Percentiles rank a stretch among this genome's conserved stretches.
Conservation (phyloP, 1,140 invertebrate genomes). For the Sipha flava region DNA sequence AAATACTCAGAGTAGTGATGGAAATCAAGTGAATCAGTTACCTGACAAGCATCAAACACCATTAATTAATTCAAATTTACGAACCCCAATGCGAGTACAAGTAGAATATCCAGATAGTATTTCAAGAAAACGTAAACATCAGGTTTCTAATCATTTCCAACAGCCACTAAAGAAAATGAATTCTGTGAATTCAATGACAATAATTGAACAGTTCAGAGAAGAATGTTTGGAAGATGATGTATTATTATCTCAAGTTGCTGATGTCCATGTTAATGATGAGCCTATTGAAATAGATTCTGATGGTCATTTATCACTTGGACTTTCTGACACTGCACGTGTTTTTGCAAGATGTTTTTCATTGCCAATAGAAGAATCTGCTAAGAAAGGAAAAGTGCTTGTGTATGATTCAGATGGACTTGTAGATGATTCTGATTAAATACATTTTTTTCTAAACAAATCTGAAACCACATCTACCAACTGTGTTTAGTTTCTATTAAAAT, state of each 20-base stretch:
- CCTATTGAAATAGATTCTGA: background rate
- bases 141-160: background rate
- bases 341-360: conserved; percentile 14
- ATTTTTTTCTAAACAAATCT: background rate
- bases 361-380: background rate
- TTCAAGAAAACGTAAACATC: background rate
- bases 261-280: background rate
- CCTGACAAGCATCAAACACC: background rate
- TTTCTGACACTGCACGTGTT: conserved; percentile 11
- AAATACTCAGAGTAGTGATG: conserved; percentile 6
- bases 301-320: background rate
- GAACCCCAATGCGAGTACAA: conserved; percentile 24
- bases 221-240: conserved; percentile 12
- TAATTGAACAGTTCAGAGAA: conserved; percentile 10
- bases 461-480: too few species aligned
- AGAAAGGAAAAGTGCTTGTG: conserved; percentile 5
- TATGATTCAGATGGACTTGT: conserved; percentile 25
- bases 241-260: conserved; percentile 1
- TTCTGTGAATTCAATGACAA: background rate
- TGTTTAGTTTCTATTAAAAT: too few species aligned
- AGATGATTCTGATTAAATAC: conserved; percentile 7
- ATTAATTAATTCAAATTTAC: background rate
- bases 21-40: background rate
- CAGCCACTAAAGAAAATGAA: background rate
- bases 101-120: conserved; percentile 24